A percentile compares a stretch with the other conserved stretches of the same genome.
phyloP scores from a whole-genome alignment of 2,888 invertebrate genomes.

The Leptinotarsa peninsularis region DNA sequence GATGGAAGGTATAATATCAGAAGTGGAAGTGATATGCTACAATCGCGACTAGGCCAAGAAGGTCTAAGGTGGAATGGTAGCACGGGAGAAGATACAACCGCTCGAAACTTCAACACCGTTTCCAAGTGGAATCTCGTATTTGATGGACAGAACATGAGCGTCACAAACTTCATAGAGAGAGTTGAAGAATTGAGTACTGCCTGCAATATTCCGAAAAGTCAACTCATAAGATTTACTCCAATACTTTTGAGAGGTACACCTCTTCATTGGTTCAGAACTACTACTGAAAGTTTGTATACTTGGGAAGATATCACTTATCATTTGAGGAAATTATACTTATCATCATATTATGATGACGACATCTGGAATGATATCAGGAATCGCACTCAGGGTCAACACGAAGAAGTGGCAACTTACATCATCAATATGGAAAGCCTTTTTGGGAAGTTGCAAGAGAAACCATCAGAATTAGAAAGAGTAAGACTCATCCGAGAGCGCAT shows the following conservation, averaged over 20 bases:
- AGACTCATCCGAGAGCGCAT: neutral
- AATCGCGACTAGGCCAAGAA: neutral
- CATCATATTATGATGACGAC: conserved; percentile 37
- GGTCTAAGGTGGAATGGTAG: neutral
- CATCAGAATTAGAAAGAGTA: neutral
- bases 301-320: conserved; percentile 32
- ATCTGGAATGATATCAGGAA: conserved; percentile 30
- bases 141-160: conserved; percentile 3
- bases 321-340: conserved; percentile 32
- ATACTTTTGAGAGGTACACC: conserved; percentile 46
- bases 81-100: neutral
- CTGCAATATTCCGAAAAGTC: conserved; percentile 34
- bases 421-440: conserved; percentile 1
- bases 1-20: neutral
- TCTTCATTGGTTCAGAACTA: conserved; percentile 45
- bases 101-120: conserved; percentile 1
- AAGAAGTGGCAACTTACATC: neutral
- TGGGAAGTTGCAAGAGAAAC: neutral
- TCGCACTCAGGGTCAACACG: neutral
- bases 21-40: neutral
- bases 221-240: conserved; percentile 39
- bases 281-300: neutral
- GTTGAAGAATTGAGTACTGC: conserved; percentile 45
- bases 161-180: conserved; percentile 30
- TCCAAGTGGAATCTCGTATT: conserved; percentile 23